A percentile compares a stretch with the other conserved stretches of the same genome.
Evolutionary conservation across 2,113 vertebrate genomes (phyloP).

Genomic region (Nansenia antarctica): DNA sequence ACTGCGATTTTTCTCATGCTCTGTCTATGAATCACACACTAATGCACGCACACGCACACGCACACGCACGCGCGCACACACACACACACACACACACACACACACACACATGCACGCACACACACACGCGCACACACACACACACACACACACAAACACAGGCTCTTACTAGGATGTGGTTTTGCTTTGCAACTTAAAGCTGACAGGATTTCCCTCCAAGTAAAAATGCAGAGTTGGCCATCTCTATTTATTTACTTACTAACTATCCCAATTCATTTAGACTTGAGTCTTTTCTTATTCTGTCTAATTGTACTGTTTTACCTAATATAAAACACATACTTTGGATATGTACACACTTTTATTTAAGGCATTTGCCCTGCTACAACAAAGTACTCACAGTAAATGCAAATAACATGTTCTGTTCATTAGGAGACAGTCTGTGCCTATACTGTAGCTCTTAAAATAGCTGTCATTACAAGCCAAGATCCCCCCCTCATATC

Average conservation of each 20-base stretch:
- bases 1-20: constrained; percentile 34
- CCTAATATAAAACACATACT: no score
- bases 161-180: constrained; percentile 63
- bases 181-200: constrained; percentile 61
- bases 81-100: constrained; percentile 41
- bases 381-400: background rate
- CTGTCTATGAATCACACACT: constrained; percentile 23
- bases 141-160: constrained; percentile 23
- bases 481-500: constrained; percentile 4
- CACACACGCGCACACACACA: constrained; percentile 25
- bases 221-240: background rate
- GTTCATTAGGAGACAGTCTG: constrained; percentile 1
- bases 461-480: constrained; percentile 17
- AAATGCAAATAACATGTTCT: background rate
- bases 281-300: background rate
- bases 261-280: background rate
- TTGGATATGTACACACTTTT: background rate
- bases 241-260: constrained; percentile 12
- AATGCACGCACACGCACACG: constrained; percentile 10
- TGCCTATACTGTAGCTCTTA: background rate
- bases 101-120: constrained; percentile 35
- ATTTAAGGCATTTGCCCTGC: background rate
- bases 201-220: constrained; percentile 52
- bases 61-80: constrained; percentile 24
- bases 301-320: no score